A percentile compares a stretch with the other conserved stretches of the same genome.
Conservation (phyloP, 2,888 invertebrate genomes). For the Noctua pronuba region DNA sequence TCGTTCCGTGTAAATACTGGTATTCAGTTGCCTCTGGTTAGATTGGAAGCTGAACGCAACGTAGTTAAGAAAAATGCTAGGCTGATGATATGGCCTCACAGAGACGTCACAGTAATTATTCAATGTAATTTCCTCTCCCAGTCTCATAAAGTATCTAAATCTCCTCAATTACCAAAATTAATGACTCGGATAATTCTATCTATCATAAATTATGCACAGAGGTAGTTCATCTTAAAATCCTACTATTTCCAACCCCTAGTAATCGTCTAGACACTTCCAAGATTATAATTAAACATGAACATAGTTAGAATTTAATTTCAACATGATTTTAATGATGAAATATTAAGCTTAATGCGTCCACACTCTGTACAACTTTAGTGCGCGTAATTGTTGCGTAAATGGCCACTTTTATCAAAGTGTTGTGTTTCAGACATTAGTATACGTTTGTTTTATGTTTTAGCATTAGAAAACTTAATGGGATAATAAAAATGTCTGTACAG, state of each 20-base stretch:
- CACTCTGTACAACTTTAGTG: conserved; percentile 24
- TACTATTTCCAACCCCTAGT: not conserved
- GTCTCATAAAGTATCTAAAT: not conserved
- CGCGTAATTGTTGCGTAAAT: conserved; percentile 27
- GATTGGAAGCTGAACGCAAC: not conserved
- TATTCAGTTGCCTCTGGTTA: not conserved
- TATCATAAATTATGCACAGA: not conserved
- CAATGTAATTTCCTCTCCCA: not conserved
- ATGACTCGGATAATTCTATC: not conserved
- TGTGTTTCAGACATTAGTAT: conserved; percentile 14
- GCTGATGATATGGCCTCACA: not conserved
- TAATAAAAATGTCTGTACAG: conserved; percentile 27
- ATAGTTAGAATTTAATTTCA: conserved; percentile 11
- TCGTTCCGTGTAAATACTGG: not conserved
- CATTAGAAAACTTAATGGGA: conserved; percentile 27
- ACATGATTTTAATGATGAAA: conserved; percentile 32
- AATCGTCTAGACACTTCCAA: not conserved
- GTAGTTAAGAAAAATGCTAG: not conserved
- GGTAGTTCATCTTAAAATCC: not conserved
- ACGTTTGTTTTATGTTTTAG: conserved; percentile 5
- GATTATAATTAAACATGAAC: not conserved
- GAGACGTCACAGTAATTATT: not conserved
- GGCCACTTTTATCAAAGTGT: conserved; percentile 20
- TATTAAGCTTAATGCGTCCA: conserved; percentile 7
- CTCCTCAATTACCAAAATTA: not conserved